These are phyloP conservation scores for Acanthurus leucopareius DNA, from an alignment of 2,797 vertebrate species.

Conservation along the genomic window DNA sequence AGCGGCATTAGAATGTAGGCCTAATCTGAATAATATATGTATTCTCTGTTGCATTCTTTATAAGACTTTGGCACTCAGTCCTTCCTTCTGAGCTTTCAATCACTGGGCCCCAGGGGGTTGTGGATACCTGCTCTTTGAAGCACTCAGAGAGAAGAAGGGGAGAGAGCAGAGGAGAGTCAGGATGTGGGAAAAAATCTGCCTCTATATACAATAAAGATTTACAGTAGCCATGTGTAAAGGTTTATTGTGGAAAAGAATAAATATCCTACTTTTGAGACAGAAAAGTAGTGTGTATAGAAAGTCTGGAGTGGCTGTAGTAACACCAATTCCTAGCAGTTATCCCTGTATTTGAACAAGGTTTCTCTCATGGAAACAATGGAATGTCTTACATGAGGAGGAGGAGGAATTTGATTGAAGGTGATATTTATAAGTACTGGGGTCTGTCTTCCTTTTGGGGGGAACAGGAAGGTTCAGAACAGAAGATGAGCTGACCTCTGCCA, in stretches of 20 bases:
- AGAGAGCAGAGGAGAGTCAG: slow-evolving; percentile 61
- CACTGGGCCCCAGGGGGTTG: slow-evolving; percentile 78
- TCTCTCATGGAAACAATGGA: slow-evolving; percentile 32
- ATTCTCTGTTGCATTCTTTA: slow-evolving; percentile 86
- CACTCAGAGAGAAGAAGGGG: slow-evolving; percentile 50
- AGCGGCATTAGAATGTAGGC: slow-evolving; percentile 75
- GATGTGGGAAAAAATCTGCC: slow-evolving; percentile 74
- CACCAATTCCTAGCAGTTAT: neutral
- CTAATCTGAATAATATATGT: slow-evolving; percentile 84
- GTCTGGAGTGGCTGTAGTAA: neutral
- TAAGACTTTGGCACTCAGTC: slow-evolving; percentile 82
- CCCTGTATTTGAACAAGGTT: slow-evolving; percentile 16
- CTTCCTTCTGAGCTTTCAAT: slow-evolving; percentile 85
- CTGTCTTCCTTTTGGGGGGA: slow-evolving; percentile 42
- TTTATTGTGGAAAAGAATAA: slow-evolving; percentile 36
- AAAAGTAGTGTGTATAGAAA: neutral
- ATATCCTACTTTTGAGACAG: slow-evolving; percentile 1
- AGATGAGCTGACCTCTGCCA: slow-evolving; percentile 63
- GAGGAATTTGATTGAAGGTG: slow-evolving; percentile 50
- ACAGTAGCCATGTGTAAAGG: slow-evolving; percentile 40
- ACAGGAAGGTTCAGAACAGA: slow-evolving; percentile 61
- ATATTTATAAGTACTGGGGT: slow-evolving; percentile 52
- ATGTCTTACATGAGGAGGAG: slow-evolving; percentile 45
- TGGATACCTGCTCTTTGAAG: slow-evolving; percentile 87
- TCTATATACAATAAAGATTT: slow-evolving; percentile 67